phyloP scores from a whole-genome alignment of 2,797 vertebrate genomes.

The Paramormyrops hopkinsi region DNA sequence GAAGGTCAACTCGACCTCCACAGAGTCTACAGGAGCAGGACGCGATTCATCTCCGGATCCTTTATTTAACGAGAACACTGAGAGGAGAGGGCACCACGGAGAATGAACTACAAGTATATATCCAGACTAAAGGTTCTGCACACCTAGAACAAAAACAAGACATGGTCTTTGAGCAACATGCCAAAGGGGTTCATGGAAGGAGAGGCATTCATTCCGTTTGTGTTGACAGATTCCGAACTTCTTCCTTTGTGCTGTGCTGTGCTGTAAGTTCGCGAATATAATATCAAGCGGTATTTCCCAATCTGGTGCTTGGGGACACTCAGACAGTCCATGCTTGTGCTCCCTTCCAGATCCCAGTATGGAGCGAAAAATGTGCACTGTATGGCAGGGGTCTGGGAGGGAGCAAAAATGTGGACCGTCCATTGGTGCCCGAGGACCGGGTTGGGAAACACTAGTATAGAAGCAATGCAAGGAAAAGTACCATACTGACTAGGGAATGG shows the following conservation, averaged over 20 bases:
- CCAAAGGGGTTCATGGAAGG: background rate
- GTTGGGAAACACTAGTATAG: background rate
- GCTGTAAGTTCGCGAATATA: background rate
- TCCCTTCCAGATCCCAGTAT: background rate
- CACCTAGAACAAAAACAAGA: background rate
- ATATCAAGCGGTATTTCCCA: background rate
- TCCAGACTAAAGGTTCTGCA: background rate
- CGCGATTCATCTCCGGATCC: background rate
- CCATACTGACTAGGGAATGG: background rate
- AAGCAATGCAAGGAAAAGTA: background rate
- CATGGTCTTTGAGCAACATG: background rate
- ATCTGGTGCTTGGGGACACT: background rate
- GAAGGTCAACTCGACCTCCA: background rate
- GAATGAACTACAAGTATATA: background rate
- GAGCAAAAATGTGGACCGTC: background rate
- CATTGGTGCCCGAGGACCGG: background rate
- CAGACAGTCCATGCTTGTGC: background rate
- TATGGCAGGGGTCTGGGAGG: background rate
- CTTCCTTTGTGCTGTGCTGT: background rate
- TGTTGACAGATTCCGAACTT: background rate
- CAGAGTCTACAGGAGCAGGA: background rate
- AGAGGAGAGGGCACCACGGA: background rate
- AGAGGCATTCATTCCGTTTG: background rate
- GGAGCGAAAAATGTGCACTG: background rate
- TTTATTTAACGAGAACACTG: background rate